phyloP scores from a whole-genome alignment of 2,888 invertebrate species.

The Graphium colonna region DNA sequence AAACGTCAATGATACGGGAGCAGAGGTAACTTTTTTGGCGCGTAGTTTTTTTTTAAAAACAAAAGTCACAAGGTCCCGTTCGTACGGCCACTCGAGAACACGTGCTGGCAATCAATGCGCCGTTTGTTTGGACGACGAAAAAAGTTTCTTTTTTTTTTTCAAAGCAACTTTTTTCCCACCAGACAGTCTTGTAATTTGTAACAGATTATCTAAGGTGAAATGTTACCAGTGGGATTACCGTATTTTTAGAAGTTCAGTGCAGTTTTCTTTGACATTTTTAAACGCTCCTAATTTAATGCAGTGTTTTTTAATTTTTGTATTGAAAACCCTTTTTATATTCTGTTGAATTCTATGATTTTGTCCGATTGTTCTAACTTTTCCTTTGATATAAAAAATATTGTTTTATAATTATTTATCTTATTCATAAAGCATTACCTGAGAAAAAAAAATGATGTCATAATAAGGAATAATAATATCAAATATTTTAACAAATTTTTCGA shows the following conservation, averaged over 20 bases:
- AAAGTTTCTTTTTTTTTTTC: slow-evolving; percentile 3
- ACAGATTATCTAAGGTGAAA: slow-evolving; percentile 3
- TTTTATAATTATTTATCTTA: too few relatives aligned
- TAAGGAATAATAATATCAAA: too few relatives aligned
- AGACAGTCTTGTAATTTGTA: slow-evolving; percentile 19
- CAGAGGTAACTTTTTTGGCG: slow-evolving; percentile 6
- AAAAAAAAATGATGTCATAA: too few relatives aligned
- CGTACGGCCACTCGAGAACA: slow-evolving; percentile 21
- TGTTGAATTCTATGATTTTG: too few relatives aligned
- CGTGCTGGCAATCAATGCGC: slow-evolving; percentile 22
- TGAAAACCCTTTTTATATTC: too few relatives aligned
- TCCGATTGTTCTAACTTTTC: too few relatives aligned
- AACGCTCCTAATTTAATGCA: too few relatives aligned
- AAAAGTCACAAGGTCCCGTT: slow-evolving; percentile 19
- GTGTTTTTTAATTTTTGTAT: too few relatives aligned
- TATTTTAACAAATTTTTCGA: too few relatives aligned
- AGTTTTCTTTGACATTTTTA: too few relatives aligned
- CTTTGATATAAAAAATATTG: too few relatives aligned
- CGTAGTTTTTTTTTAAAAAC: slow-evolving; percentile 8
- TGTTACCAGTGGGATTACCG: slow-evolving; percentile 1
- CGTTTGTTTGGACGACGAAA: slow-evolving; percentile 11
- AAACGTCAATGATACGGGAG: slow-evolving; percentile 3
- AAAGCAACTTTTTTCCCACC: slow-evolving; percentile 10
- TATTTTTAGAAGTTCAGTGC: slow-evolving; percentile 3
- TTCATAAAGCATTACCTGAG: too few relatives aligned